Evolutionary conservation across 2,888 invertebrate genomes (phyloP).

Genomic region (Catonia carolina): DNA sequence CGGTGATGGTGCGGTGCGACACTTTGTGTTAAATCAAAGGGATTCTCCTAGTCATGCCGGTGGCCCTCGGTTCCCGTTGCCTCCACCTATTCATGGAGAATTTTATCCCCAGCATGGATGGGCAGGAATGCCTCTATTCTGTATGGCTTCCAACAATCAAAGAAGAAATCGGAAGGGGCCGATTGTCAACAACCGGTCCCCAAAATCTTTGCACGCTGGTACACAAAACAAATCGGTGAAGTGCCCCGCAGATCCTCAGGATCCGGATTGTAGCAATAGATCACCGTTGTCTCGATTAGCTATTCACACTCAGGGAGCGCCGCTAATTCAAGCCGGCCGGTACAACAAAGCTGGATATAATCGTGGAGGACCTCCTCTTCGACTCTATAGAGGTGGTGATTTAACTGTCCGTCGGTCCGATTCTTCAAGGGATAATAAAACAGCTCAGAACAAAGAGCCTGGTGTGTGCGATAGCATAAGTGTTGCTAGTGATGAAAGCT

Average conservation of each 20-base stretch:
- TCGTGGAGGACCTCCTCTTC: conserved; percentile 12
- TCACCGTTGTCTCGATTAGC: conserved; percentile 65
- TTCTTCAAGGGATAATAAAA: conserved; percentile 21
- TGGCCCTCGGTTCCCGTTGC: conserved; percentile 8
- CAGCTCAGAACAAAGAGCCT: not conserved
- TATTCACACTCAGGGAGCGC: conserved; percentile 77
- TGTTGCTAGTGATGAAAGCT: conserved; percentile 71
- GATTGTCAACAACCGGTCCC: conserved; percentile 27
- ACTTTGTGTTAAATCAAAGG: not conserved
- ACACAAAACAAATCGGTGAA: conserved; percentile 8
- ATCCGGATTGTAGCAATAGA: conserved; percentile 36
- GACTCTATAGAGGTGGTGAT: conserved; percentile 13
- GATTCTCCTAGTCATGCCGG: conserved; percentile 2
- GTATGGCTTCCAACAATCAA: conserved; percentile 57
- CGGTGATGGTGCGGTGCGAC: not conserved
- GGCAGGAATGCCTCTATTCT: conserved; percentile 75
- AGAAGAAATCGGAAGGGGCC: conserved; percentile 43
- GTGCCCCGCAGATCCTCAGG: conserved; percentile 21
- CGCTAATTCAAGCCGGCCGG: conserved; percentile 66
- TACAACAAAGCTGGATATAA: conserved; percentile 43
- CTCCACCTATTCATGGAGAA: not conserved
- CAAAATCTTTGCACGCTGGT: not conserved
- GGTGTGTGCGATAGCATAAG: conserved; percentile 53
- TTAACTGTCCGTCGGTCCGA: conserved; percentile 2
- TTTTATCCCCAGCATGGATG: conserved; percentile 47